These are phyloP conservation scores for Lumbricus terrestris DNA, from an alignment of 2,888 invertebrate species.

Conservation along the genomic window DNA sequence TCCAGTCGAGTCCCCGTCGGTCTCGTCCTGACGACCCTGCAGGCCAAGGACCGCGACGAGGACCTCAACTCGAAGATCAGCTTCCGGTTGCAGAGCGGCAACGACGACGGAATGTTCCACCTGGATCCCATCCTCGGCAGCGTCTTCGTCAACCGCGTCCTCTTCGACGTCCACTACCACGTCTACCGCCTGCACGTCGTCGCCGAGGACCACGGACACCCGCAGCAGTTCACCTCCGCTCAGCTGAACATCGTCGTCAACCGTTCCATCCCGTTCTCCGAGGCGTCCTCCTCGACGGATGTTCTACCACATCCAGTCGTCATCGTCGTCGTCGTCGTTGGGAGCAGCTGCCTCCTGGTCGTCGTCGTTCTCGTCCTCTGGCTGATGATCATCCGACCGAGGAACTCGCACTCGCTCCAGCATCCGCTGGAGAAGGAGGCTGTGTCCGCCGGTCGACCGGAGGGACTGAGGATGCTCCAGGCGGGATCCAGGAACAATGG, in stretches of 20 bases:
- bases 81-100: slow-evolving; percentile 7
- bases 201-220: slow-evolving; percentile 33
- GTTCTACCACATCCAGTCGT: not conserved
- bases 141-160: slow-evolving; percentile 30
- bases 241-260: slow-evolving; percentile 34
- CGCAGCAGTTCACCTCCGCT: slow-evolving; percentile 22
- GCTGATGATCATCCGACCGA: not conserved
- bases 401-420: not conserved
- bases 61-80: slow-evolving; percentile 10
- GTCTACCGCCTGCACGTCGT: slow-evolving; percentile 27
- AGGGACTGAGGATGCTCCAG: slow-evolving; percentile 17
- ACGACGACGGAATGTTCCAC: slow-evolving; percentile 23
- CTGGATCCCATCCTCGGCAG: slow-evolving; percentile 33
- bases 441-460: not conserved
- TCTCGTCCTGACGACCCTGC: not conserved
- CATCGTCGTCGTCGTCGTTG: not conserved
- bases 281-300: slow-evolving; percentile 27
- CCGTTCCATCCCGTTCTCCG: slow-evolving; percentile 32
- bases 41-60: slow-evolving; percentile 15
- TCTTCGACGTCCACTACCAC: slow-evolving; percentile 21
- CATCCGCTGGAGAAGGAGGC: not conserved
- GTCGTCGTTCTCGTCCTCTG: not conserved
- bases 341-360: not conserved
- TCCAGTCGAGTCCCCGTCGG: slow-evolving; percentile 29
- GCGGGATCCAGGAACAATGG: not conserved